Evolutionary conservation across 1,140 invertebrate genomes (phyloP), one percentile per base, ranked within the genome.

Genomic region (Tetramorium parvispinum): DNA sequence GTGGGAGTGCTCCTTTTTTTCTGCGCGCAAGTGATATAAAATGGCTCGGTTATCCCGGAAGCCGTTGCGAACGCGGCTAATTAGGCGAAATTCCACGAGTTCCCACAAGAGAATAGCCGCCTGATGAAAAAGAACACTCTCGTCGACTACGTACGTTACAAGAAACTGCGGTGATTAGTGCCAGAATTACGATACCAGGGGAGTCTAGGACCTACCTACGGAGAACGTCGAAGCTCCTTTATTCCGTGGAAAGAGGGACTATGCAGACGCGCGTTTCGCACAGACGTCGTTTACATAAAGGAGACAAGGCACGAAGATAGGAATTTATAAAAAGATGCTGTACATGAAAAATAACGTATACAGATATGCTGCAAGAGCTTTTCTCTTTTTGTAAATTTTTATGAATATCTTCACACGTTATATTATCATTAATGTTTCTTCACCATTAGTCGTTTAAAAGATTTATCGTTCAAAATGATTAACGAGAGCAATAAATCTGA

Each of bases 21-120:
- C 53, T 63, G 16, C 43, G 6, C 37, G 21, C 51, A 21, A 57
- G 89, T 76, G 81, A 91, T 91, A 91, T 89, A 87, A 91, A 91
- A 91, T 55, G 77, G 77, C 32, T 65, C 66, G 53, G 59, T 82
- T 79, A 88, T 68, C 79, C 83, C 89, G 89, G 81, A 87, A 91
- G 77, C 85, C 63, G 49, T 82, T 53, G 76, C 21, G 70, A 89
- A 37, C 63, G 77, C 61, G 71, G 81, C 81, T 91, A 91, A 91
- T 91, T 91, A 91, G 87, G 70, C 79, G 71, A 83, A 85, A 89
- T 91, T 78, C 70, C 87, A 53, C 57, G 68, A 76, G 73, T 79
- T 77, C 43, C 51, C 43, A 3, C 27, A 16, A 24, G 16, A 68
- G 68, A 76, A 83, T 85, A 85, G 65, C 59, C 27, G 51, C 18